Evolutionary conservation across 1,140 invertebrate species (phyloP), one percentile per base, ranked within the genome.

Genomic region (Delia radicum): DNA sequence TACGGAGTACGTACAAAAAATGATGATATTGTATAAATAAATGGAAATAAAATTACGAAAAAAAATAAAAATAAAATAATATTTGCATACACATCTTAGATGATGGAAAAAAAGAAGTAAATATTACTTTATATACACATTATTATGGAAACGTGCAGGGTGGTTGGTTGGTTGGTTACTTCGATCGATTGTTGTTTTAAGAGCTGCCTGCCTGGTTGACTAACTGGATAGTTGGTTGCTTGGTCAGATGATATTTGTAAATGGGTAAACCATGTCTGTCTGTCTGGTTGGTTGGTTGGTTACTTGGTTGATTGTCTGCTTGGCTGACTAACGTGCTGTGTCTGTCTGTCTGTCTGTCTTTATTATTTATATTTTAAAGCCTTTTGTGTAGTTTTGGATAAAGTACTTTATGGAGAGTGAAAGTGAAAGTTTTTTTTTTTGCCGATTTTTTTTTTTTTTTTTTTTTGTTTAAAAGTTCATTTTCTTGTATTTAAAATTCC

Each of bases 401-500:
- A 69, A 69, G 65, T 69, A 69, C 65, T 69, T 69, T 69, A 33
- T 69, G 65, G 31, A 80, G 48, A 82, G 80, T 80, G 81, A 81
- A 81, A 83, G 82, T 83, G 82, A 83, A 83, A 83, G 82, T 83
- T 80, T 76, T 69, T 27, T 63, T 18, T 67, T 80, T 75, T 69
- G 65, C 29, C 12, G 29, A 33, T 33, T 69, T 69, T 31, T 55
- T 29, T 69, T 29, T 15, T 21, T 63, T 63, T 63, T 24, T 27
- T 63, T 24, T 27, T 63, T 63, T 63, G 26, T 63, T 63, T 63
- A 76, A 33, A 33, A 69, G 65, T 69, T 69, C 21, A 18, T 37
- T 27, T 31, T 18, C 24, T 69, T 33, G 65, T 21, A 31, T 24
- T 69, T 69, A 37, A 69, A 21, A 69, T 69, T 69, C 65, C 65